phyloP scores from a whole-genome alignment of 2,888 invertebrate species.

The Lithophane semibrunnea region DNA sequence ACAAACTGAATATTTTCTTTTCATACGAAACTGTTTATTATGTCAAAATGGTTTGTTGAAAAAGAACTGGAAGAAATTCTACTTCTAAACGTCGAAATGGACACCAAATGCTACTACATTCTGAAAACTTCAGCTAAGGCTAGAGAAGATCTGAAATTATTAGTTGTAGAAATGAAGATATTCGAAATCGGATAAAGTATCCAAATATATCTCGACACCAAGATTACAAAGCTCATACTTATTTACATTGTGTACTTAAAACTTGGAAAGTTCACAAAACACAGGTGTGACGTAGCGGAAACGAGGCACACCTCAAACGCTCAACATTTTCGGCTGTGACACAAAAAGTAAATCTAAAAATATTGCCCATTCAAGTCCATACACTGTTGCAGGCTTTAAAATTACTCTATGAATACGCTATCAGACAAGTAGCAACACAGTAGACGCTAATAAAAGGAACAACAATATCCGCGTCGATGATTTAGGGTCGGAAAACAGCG shows the following conservation, averaged over 20 bases:
- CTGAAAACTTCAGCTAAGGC: background rate
- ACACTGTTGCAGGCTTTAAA: slow-evolving; percentile 58
- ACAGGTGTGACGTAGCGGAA: slow-evolving; percentile 53
- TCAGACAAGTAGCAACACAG: slow-evolving; percentile 70
- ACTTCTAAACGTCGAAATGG: background rate
- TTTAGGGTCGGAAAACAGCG: slow-evolving; percentile 76
- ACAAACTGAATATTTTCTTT: background rate
- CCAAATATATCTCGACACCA: slow-evolving; percentile 21
- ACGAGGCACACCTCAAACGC: slow-evolving; percentile 55
- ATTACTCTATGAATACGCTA: slow-evolving; percentile 64
- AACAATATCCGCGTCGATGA: slow-evolving; percentile 74
- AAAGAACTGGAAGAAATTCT: background rate
- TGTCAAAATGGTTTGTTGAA: background rate
- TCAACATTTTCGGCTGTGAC: slow-evolving; percentile 52
- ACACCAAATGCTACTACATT: background rate
- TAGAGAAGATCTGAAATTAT: background rate
- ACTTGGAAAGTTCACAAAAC: slow-evolving; percentile 58
- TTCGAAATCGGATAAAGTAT: slow-evolving; percentile 6
- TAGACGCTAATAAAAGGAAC: slow-evolving; percentile 75
- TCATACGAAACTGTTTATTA: background rate
- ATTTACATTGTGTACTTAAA: slow-evolving; percentile 52
- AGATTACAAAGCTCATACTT: slow-evolving; percentile 49
- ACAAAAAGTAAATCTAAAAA: slow-evolving; percentile 53
- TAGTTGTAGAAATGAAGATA: background rate
- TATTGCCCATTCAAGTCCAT: slow-evolving; percentile 1